Base-by-base conservation (phyloP, 2,888 invertebrate genomes). In the Andricus curvator region DNA sequence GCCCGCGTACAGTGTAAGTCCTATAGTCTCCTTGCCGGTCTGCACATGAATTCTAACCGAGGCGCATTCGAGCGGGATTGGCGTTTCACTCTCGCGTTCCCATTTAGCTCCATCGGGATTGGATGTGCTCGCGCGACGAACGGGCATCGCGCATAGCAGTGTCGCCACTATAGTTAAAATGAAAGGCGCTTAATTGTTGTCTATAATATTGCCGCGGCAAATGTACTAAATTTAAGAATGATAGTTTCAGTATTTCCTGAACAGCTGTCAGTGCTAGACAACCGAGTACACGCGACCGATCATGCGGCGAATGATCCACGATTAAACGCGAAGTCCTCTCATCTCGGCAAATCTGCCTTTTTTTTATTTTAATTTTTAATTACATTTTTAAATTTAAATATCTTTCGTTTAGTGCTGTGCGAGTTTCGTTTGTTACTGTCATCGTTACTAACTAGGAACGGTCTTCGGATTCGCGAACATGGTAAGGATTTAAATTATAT, bases 161-260 rank as follows among this genome's bases (percentile, higher is more conserved):
- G 88, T 89, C 89, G 85, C 88, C 86, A 91, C 91, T 92, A 88
- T 91, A 91, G 89, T 90, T 89, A 90, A 92, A 92, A 92, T 91
- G 92, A 92, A 92, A 92, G 92, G 92, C 89, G 88, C 87, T 90
- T 90, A 91, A 92, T 91, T 91, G 90, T 89, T 84, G 84, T 88
- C 89, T 89, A 89, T 88, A 89, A 89, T 88, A 88, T 89, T 88
- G 87, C 88, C 85, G 85, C 81, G 84, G 84, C 83, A 86, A 87
- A 87, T 85, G 86, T 88, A 90, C 90, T 90, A 88, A 90, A 91
- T 89, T 90, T 88, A 86, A 90, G 90, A 91, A 90, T 89, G 89
- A 90, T 90, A 90, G 90, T 90, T 91, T 91, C 92, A 92, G 92
- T 93, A 89, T 92, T 92, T 92, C 91, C 91, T 90, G 92, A 92